Percentiles rank a stretch among this genome's conserved stretches.
phyloP scores from a whole-genome alignment of 2,113 vertebrate species.

The Varanus salvator region DNA sequence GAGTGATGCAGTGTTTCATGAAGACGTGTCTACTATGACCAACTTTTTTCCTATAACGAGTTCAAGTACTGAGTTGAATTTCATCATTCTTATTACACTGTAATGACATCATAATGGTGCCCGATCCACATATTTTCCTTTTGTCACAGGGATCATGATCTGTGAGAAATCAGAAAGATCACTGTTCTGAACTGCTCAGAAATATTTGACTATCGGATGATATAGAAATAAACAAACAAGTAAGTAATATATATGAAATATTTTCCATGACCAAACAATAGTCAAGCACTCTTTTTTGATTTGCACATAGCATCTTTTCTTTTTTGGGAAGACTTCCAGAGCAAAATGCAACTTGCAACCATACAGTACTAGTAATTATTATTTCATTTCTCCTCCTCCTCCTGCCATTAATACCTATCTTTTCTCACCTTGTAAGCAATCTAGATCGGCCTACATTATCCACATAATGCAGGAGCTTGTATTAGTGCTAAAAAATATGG shows the following conservation, averaged over 20 bases:
- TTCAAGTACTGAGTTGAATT: not conserved
- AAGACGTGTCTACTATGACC: not conserved
- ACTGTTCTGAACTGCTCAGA: too few relatives aligned
- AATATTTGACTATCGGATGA: too few relatives aligned
- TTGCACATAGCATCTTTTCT: not conserved
- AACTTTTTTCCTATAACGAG: not conserved
- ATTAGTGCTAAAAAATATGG: not conserved
- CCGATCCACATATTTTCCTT: not conserved
- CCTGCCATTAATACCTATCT: too few relatives aligned
- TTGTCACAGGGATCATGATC: not conserved
- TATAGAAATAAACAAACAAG: too few relatives aligned
- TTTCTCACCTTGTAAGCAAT: too few relatives aligned
- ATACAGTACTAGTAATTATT: not conserved
- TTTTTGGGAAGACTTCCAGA: not conserved
- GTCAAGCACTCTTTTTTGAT: not conserved
- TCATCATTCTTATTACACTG: not conserved
- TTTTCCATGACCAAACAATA: not conserved
- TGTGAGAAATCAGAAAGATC: not conserved
- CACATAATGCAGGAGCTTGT: not conserved
- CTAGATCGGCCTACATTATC: too few relatives aligned
- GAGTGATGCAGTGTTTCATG: not conserved
- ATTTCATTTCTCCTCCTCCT: too few relatives aligned
- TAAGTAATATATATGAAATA: not conserved
- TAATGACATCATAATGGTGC: not conserved
- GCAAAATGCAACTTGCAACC: not conserved